Base-by-base conservation (phyloP, 2,113 vertebrate species). In the Mesocricetus auratus region DNA sequence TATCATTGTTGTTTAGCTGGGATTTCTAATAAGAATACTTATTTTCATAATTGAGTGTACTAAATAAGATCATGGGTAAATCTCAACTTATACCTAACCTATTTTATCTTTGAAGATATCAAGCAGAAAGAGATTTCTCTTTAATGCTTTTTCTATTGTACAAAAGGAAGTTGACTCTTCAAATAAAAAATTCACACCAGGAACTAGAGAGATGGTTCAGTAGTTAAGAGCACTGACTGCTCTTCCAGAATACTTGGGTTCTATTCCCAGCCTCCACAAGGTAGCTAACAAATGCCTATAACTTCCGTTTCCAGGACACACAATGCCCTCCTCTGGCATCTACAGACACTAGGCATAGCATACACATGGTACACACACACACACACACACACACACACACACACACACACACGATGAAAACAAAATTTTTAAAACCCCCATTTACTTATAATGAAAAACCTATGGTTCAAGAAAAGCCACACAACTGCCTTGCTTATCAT, bases 21-120 rank as follows among this genome's bases (percentile, higher is more conserved):
- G 13, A 81, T 94, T 95, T 90, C n/a, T 93, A 93, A 94, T 13
- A 82, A 92, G 26, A 42, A 36, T 86, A 33, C 4, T n/a, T 79
- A 10, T 58, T 21, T 12, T 66, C 71, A 75, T 64, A 56, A 58
- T 36, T 13, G 53, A 19, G 77, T 69, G 88, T 88, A 39, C 29
- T 78, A 50, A 62, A 71, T 21, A 39, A 82, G 53, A 26, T 66
- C 73, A 75, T 75, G 24, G 74, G 13, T 81, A 90, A 88, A 85
- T 90, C 45, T 94, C 31, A 66, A 66, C 2, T 71, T 64, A 69
- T 1, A 36, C 2, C 9, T 78, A 15, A 58, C 79, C 50, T 86
- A 31, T 5, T 42, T 9, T n/a, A 56, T 73, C 39, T 86, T 74
- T 86, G 47, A 47, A 88, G 88, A 77, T 79, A 5, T 73, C 36